phyloP scores from a whole-genome alignment of 2,888 invertebrate genomes.

The Nipponacmea schrenckii region DNA sequence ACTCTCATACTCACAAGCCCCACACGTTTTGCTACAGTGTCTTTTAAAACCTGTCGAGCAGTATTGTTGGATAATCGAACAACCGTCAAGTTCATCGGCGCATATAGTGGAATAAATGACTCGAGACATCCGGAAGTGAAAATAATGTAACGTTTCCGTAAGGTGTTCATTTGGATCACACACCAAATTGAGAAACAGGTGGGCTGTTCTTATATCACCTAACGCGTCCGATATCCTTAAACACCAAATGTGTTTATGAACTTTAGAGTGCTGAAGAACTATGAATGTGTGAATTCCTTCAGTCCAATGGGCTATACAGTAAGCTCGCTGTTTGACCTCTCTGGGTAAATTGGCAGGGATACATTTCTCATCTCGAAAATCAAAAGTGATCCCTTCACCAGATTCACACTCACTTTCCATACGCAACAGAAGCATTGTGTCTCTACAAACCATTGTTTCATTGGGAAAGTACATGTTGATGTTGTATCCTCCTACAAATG shows the following conservation, averaged over 20 bases:
- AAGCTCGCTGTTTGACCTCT: constrained; percentile 33
- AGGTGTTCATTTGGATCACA: constrained; percentile 41
- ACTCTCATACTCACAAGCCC: constrained; percentile 28
- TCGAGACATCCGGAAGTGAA: constrained; percentile 27
- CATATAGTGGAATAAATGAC: constrained; percentile 40
- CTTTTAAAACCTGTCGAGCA: constrained; percentile 34
- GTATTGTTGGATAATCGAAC: constrained; percentile 37
- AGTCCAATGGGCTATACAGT: constrained; percentile 51
- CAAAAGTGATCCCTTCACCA: constrained; percentile 52
- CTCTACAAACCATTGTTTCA: constrained; percentile 30
- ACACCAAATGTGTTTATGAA: constrained; percentile 38
- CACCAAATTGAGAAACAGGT: constrained; percentile 51
- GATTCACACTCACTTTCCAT: constrained; percentile 58
- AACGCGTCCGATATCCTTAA: constrained; percentile 43
- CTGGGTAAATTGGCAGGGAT: constrained; percentile 36
- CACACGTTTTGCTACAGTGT: constrained; percentile 33
- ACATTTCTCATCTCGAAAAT: constrained; percentile 48
- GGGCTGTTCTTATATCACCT: constrained; percentile 39
- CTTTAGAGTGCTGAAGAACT: constrained; percentile 35
- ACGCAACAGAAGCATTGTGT: constrained; percentile 33
- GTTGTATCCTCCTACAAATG: constrained; percentile 40
- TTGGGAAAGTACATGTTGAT: constrained; percentile 32
- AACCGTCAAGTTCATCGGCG: constrained; percentile 48
- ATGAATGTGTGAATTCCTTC: constrained; percentile 45
- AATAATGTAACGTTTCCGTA: constrained; percentile 27